Evolutionary conservation across 2,113 vertebrate genomes (phyloP).

Genomic region (Acanthochromis polyacanthus): DNA sequence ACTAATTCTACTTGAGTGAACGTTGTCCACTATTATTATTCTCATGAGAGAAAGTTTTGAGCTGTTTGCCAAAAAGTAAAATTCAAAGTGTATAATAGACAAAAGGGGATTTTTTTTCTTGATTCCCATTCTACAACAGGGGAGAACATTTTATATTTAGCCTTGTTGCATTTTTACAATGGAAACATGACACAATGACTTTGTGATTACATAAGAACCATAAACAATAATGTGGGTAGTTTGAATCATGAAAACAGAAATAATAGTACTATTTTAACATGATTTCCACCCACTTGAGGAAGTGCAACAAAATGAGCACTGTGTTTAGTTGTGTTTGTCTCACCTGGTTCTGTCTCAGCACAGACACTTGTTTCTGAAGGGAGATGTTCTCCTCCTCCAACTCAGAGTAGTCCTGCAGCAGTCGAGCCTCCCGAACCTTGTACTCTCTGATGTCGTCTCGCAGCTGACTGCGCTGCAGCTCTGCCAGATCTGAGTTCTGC

Average conservation of each 20-base stretch:
- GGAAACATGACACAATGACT: not conserved
- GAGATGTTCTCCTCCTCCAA: slow-evolving; percentile 99
- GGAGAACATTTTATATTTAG: not conserved
- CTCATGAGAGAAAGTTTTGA: not conserved
- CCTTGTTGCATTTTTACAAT: not conserved
- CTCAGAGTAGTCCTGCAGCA: slow-evolving; percentile 97
- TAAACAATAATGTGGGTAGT: not conserved
- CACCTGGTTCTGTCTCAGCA: slow-evolving; percentile 95
- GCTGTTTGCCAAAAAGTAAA: not conserved
- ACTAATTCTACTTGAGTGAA: not conserved
- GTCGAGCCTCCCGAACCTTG: slow-evolving; percentile 94
- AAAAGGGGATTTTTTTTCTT: not conserved
- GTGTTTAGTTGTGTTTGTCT: slow-evolving; percentile 32
- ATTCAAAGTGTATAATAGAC: not conserved
- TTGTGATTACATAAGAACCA: not conserved
- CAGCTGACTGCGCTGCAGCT: slow-evolving; percentile 92
- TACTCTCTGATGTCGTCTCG: slow-evolving; percentile 97
- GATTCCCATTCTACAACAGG: not conserved
- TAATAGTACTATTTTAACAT: not conserved
- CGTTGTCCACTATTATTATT: not conserved
- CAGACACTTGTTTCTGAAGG: slow-evolving; percentile 97
- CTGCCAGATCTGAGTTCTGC: slow-evolving; percentile 91
- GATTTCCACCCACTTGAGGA: not conserved
- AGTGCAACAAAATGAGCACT: not conserved
- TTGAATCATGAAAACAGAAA: not conserved